Evolutionary conservation across 2,888 invertebrate genomes (phyloP).

Genomic region (Sinentomon sp.): DNA sequence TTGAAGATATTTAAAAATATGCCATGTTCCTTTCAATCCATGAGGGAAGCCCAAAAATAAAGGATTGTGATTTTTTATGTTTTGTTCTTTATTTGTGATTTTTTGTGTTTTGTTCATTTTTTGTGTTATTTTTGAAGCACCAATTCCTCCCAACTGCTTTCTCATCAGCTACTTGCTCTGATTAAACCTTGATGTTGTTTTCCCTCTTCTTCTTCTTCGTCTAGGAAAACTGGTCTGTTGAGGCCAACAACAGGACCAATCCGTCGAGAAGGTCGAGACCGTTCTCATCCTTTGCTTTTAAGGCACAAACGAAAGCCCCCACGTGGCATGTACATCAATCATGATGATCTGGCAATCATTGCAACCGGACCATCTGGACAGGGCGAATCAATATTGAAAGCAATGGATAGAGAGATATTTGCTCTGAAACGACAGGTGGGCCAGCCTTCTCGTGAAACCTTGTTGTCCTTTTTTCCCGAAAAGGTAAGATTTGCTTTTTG

Average conservation of each 20-base stretch:
- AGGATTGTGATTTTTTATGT: too few relatives aligned
- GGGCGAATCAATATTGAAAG: constrained; percentile 58
- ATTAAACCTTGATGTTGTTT: too few relatives aligned
- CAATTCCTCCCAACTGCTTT: too few relatives aligned
- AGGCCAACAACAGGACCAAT: constrained; percentile 40
- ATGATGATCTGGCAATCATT: constrained; percentile 80
- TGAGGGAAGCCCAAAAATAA: too few relatives aligned
- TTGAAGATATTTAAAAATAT: too few relatives aligned
- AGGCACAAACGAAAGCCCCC: constrained; percentile 52
- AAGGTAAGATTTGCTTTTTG: neutral
- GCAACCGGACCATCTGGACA: constrained; percentile 44
- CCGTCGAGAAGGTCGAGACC: constrained; percentile 18
- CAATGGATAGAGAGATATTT: constrained; percentile 78
- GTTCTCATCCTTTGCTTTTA: constrained; percentile 17
- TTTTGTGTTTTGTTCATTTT: too few relatives aligned
- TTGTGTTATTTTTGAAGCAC: too few relatives aligned
- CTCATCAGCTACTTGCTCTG: too few relatives aligned
- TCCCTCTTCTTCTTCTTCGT: constrained; percentile 18
- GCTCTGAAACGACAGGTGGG: constrained; percentile 88
- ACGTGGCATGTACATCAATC: constrained; percentile 88
- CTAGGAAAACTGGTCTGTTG: constrained; percentile 50
- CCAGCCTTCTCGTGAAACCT: constrained; percentile 16
- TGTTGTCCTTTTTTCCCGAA: neutral
- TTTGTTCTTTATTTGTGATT: too few relatives aligned
- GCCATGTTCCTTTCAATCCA: too few relatives aligned